Percentiles rank a stretch among this genome's conserved stretches.
Evolutionary conservation across 2,113 vertebrate genomes (phyloP).

Genomic region (Semnornis frantzii): DNA sequence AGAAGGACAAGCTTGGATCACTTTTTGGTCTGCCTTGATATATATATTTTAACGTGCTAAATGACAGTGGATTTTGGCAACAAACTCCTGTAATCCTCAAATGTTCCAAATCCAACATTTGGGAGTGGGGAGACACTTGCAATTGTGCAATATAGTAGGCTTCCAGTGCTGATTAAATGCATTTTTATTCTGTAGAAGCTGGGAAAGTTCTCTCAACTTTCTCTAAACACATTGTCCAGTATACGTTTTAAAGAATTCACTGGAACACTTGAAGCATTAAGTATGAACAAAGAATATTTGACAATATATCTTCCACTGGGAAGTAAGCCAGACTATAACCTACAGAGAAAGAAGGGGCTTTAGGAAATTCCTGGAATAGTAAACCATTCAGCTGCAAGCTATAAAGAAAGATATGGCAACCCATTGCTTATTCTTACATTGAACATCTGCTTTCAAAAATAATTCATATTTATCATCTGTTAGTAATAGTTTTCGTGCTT

Average conservation of each 20-base stretch:
- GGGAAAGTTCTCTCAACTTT: neutral
- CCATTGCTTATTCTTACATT: neutral
- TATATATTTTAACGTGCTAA: neutral
- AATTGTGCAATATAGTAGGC: neutral
- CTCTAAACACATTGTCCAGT: neutral
- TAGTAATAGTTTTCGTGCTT: conserved; percentile 48
- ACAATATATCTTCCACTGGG: neutral
- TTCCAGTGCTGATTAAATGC: neutral
- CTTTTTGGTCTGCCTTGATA: neutral
- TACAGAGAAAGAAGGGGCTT: neutral
- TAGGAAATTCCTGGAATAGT: conserved; percentile 12
- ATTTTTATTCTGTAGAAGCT: neutral
- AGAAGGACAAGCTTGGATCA: neutral
- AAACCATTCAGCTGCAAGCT: conserved; percentile 24
- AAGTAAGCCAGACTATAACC: conserved; percentile 12
- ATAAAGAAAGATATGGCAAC: conserved; percentile 31
- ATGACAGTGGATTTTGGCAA: neutral
- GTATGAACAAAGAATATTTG: neutral
- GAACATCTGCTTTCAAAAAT: conserved; percentile 63
- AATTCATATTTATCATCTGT: conserved; percentile 11
- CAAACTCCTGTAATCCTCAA: neutral
- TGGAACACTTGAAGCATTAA: neutral
- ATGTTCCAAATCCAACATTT: neutral
- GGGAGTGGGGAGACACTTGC: neutral
- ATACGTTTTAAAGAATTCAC: neutral